Evolutionary conservation across 2,113 vertebrate species (phyloP).

Genomic region (Oncorhynchus clarkii): DNA sequence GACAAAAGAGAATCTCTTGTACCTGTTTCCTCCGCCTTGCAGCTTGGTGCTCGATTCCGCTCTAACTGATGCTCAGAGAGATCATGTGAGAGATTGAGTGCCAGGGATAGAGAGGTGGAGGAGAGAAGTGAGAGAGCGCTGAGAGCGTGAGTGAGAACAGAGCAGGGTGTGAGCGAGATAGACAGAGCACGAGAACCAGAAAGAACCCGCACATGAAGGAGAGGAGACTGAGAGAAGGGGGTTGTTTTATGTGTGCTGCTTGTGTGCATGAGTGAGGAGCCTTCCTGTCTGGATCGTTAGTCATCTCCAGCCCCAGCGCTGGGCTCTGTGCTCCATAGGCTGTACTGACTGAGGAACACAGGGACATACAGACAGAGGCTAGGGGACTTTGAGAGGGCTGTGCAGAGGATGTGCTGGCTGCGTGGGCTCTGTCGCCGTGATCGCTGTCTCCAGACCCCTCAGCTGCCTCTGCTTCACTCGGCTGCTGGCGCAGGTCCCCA

Average conservation of each 20-base stretch:
- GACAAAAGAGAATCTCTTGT: slow-evolving; percentile 52
- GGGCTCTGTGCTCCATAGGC: slow-evolving; percentile 5
- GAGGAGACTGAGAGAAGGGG: slow-evolving; percentile 12
- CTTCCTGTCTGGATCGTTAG: slow-evolving; percentile 46
- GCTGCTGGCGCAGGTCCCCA: slow-evolving; percentile 60
- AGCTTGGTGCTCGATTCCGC: slow-evolving; percentile 39
- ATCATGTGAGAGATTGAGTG: slow-evolving; percentile 54
- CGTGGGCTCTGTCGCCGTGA: slow-evolving; percentile 66
- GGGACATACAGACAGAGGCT: slow-evolving; percentile 19
- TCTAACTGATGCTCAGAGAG: slow-evolving; percentile 47
- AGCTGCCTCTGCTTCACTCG: slow-evolving; percentile 33
- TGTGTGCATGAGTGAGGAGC: slow-evolving; percentile 46
- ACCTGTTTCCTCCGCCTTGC: slow-evolving; percentile 29
- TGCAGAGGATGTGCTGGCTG: slow-evolving; percentile 71
- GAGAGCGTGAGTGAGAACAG: slow-evolving; percentile 51
- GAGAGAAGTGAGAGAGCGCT: slow-evolving; percentile 13
- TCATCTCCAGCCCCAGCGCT: slow-evolving; percentile 33
- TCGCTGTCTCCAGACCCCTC: slow-evolving; percentile 56
- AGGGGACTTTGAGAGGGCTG: slow-evolving; percentile 39
- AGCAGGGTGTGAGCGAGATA: slow-evolving; percentile 38
- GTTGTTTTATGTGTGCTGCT: slow-evolving; percentile 46
- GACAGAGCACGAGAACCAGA: slow-evolving; percentile 50
- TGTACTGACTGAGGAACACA: neutral
- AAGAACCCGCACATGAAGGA: neutral
- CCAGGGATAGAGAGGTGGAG: slow-evolving; percentile 42